phyloP scores from a whole-genome alignment of 2,888 invertebrate species.

The Lathronympha strigana region DNA sequence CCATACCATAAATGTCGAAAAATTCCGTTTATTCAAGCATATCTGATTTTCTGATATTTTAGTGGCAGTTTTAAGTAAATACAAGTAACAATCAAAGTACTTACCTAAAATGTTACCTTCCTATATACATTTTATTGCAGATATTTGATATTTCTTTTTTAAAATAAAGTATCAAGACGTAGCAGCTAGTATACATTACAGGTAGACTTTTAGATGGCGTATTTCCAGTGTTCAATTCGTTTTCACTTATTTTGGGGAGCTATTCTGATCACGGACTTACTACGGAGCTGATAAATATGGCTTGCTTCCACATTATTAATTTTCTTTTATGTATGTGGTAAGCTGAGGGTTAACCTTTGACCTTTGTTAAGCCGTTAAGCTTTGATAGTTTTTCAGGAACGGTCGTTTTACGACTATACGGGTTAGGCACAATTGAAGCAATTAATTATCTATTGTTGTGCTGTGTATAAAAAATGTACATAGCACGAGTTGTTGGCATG shows the following conservation, averaged over 20 bases:
- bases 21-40: no score
- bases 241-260: constrained; percentile 61
- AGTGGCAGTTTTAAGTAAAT: no score
- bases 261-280: constrained; percentile 68
- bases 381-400: constrained; percentile 27
- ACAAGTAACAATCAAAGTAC: no score
- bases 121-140: no score
- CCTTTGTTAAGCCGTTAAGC: constrained; percentile 18
- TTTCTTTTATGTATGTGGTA: constrained; percentile 14
- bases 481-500: not conserved
- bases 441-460: constrained; percentile 19
- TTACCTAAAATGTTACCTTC: no score
- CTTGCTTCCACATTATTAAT: constrained; percentile 37
- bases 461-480: not conserved
- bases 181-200: constrained; percentile 44
- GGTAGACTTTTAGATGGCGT: constrained; percentile 59
- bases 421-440: constrained; percentile 3
- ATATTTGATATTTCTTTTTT: no score
- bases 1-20: no score
- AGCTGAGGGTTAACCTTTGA: constrained; percentile 21
- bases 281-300: constrained; percentile 29
- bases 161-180: constrained; percentile 60
- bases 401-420: constrained; percentile 4
- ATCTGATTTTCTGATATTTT: no score
- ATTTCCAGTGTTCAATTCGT: constrained; percentile 64